Conservation (phyloP, 2,888 invertebrate species). For the Hypsopygia costalis region DNA sequence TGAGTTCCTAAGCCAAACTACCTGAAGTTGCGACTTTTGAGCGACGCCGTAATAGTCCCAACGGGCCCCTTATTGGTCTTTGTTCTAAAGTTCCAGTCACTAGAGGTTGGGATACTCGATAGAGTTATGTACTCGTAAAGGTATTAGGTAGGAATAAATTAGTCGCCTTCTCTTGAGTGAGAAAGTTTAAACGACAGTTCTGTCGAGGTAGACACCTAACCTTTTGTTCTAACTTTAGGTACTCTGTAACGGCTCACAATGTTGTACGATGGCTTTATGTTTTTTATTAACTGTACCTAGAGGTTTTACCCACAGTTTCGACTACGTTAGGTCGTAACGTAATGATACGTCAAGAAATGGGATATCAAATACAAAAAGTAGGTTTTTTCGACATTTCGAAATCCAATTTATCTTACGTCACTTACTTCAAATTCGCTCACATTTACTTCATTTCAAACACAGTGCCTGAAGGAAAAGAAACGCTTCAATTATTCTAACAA, state of each 20-base stretch:
- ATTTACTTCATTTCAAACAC: neutral
- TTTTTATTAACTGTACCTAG: too few species aligned
- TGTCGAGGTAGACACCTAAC: neutral
- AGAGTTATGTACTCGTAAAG: conserved; percentile 1
- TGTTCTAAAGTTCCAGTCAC: conserved; percentile 1
- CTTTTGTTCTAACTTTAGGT: too few species aligned
- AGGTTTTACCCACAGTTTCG: too few species aligned
- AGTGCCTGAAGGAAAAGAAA: neutral
- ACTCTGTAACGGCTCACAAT: too few species aligned
- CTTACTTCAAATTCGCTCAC: neutral
- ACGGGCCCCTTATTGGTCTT: conserved; percentile 6
- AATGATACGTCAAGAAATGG: too few species aligned
- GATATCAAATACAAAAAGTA: too few species aligned
- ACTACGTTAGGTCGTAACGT: too few species aligned
- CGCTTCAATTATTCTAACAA: conserved; percentile 18
- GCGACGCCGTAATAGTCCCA: conserved; percentile 1
- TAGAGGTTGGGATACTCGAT: neutral
- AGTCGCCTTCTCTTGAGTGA: neutral
- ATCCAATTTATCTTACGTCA: too few species aligned
- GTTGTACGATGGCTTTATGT: too few species aligned
- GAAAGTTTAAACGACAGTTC: conserved; percentile 3
- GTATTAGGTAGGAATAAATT: conserved; percentile 5
- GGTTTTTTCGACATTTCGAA: too few species aligned
- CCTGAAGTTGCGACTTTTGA: conserved; percentile 6
- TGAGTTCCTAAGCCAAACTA: conserved; percentile 3